These are phyloP conservation scores for Lycaena phlaeas DNA, from an alignment of 2,888 invertebrate species.

Conservation along the genomic window DNA sequence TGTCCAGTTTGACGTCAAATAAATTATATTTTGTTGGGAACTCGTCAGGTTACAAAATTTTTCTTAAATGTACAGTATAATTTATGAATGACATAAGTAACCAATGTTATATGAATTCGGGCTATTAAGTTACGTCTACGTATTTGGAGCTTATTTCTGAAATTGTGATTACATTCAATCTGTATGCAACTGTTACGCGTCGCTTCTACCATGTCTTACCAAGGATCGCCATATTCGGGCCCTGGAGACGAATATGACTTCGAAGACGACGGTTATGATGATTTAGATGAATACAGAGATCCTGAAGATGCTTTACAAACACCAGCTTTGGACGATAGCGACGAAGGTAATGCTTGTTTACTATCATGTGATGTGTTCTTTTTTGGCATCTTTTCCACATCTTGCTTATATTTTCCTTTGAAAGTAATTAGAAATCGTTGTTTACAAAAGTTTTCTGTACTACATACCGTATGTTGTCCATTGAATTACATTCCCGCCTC, in stretches of 20 bases:
- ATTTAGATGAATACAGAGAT: conserved; percentile 78
- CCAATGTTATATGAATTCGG: conserved; percentile 36
- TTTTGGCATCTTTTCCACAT: conserved; percentile 22
- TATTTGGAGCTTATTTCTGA: conserved; percentile 48
- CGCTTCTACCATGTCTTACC: conserved; percentile 76
- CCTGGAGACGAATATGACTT: conserved; percentile 81
- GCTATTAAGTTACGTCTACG: conserved; percentile 30
- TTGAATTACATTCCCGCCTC: not conserved
- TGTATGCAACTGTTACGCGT: conserved; percentile 73
- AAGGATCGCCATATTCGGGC: conserved; percentile 78
- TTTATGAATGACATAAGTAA: conserved; percentile 55
- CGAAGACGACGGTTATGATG: conserved; percentile 81
- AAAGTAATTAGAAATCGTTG: no score
- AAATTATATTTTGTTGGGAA: conserved; percentile 29
- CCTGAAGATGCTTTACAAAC: conserved; percentile 67
- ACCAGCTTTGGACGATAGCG: conserved; percentile 75
- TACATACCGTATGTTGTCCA: not conserved
- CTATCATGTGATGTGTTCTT: conserved; percentile 29
- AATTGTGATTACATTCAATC: conserved; percentile 56
- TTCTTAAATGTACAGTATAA: conserved; percentile 31
- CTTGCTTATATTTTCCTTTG: not conserved
- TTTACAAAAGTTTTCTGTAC: not conserved
- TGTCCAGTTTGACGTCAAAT: conserved; percentile 50
- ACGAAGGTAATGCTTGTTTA: conserved; percentile 71
- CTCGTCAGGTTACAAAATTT: not conserved